Percentiles rank a stretch among this genome's conserved stretches.
phyloP scores from a whole-genome alignment of 2,113 vertebrate species.

The Gymnogyps californianus region DNA sequence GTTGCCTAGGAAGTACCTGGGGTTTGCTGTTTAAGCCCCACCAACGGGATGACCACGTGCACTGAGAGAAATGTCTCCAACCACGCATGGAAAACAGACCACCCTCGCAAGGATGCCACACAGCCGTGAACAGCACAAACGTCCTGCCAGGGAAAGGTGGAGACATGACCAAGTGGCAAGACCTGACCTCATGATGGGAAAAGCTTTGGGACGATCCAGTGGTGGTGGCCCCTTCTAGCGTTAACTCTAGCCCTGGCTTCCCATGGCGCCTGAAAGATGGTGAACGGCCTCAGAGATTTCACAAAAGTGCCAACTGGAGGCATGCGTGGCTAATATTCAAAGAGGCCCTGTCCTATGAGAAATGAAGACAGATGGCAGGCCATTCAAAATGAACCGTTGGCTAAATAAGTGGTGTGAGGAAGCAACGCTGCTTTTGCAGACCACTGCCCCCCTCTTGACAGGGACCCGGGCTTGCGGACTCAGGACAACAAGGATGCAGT shows the following conservation, averaged over 20 bases:
- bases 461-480: not conserved
- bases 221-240: not conserved
- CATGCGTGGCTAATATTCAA: not conserved
- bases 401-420: not conserved
- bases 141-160: not conserved
- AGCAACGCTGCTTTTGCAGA: not conserved
- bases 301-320: accelerated
- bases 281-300: not conserved
- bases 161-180: not conserved
- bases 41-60: accelerated
- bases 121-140: accelerated
- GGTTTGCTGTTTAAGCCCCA: not conserved
- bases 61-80: not conserved
- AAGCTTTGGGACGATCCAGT: not conserved
- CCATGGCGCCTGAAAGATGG: accelerated
- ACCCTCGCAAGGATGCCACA: accelerated
- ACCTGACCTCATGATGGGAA: not conserved
- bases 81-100: accelerated
- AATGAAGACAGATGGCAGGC: not conserved
- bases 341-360: not conserved
- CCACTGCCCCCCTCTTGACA: not conserved
- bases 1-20: not conserved
- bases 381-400: accelerated
- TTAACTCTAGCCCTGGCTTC: not conserved
- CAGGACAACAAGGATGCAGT: not conserved